Evolutionary conservation across 2,113 vertebrate genomes (phyloP).

Genomic region (Numenius arquata): DNA sequence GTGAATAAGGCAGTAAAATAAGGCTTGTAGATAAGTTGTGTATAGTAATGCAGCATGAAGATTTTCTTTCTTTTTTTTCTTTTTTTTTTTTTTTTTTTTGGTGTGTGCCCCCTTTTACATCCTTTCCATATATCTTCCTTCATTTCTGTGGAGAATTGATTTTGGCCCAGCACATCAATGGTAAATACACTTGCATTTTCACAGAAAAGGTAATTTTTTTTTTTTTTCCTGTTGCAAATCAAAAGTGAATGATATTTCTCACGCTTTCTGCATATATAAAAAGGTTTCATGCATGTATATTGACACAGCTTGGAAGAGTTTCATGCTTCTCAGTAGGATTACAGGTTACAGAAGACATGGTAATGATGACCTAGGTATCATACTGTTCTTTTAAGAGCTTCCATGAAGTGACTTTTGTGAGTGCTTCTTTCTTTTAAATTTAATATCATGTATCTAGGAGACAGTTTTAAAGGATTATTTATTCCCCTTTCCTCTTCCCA

Average conservation of each 20-base stretch:
- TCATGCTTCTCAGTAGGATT: neutral
- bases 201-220: neutral
- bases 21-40: constrained; percentile 8
- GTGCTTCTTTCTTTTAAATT: neutral
- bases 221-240: neutral
- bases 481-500: neutral
- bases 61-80: fast-evolving
- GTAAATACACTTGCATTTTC: constrained; percentile 31
- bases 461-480: neutral
- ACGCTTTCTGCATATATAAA: neutral
- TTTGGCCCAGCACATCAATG: neutral
- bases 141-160: constrained; percentile 16
- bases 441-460: neutral
- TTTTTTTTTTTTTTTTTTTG: neutral
- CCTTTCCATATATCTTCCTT: neutral
- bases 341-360: neutral
- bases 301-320: constrained; percentile 12
- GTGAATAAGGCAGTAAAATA: neutral
- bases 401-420: constrained; percentile 15
- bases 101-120: neutral
- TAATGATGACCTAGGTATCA: constrained; percentile 3
- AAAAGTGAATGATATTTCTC: neutral
- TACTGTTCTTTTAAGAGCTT: constrained; percentile 5
- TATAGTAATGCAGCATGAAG: constrained; percentile 46
- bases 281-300: neutral